phyloP scores from a whole-genome alignment of 2,888 invertebrate genomes.

The Drosophila diplacantha region DNA sequence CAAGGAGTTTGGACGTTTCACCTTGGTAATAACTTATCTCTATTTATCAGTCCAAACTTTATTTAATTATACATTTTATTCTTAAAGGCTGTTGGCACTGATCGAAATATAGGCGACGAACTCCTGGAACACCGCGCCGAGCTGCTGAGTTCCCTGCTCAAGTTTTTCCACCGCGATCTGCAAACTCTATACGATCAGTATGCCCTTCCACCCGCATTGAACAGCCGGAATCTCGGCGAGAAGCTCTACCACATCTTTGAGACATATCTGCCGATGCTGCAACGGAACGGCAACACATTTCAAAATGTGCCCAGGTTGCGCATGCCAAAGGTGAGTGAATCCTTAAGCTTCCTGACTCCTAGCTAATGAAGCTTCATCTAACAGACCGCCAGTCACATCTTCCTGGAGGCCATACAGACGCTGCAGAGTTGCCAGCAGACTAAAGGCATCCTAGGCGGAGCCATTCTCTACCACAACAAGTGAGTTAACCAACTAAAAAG shows the following conservation, averaged over 20 bases:
- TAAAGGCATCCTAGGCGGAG: conserved; percentile 89
- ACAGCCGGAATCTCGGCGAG: conserved; percentile 80
- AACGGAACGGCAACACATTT: conserved; percentile 90
- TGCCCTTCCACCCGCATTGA: conserved; percentile 77
- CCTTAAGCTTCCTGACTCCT: rapidly evolving
- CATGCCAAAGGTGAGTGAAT: conserved; percentile 84
- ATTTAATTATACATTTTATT: background rate
- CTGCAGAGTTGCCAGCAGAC: conserved; percentile 89
- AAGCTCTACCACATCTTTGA: conserved; percentile 92
- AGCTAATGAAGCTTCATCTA: background rate
- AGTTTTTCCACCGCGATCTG: conserved; percentile 91
- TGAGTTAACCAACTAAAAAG: conserved; percentile 76
- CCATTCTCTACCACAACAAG: conserved; percentile 93
- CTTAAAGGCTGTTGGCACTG: conserved; percentile 90
- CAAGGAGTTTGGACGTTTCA: conserved; percentile 88
- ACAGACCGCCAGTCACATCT: conserved; percentile 91
- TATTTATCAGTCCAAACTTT: background rate
- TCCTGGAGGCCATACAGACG: conserved; percentile 91
- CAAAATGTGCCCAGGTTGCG: conserved; percentile 88
- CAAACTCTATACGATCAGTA: conserved; percentile 82
- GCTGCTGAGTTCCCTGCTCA: conserved; percentile 86
- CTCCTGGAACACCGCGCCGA: conserved; percentile 87
- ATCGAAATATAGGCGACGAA: conserved; percentile 90
- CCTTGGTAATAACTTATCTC: conserved; percentile 82
- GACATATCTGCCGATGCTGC: conserved; percentile 91